Conservation (phyloP, 2,113 vertebrate genomes). For the Serilophus lunatus region DNA sequence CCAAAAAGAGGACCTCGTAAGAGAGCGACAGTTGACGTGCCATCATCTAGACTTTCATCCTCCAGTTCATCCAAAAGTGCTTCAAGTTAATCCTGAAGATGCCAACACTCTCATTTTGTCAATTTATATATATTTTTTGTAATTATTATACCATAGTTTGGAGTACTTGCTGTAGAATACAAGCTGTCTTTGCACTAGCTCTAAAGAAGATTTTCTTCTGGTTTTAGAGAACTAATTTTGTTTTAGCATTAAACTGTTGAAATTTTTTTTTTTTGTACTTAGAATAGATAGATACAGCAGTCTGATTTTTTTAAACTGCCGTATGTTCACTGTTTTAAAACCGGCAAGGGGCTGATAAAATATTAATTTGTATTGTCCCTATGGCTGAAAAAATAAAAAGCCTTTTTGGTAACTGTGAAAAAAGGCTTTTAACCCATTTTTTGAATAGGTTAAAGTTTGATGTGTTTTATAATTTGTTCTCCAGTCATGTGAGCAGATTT, state of each 20-base stretch:
- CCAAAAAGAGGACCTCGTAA: constrained; percentile 94
- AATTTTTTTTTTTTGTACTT: constrained; percentile 81
- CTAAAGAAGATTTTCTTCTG: constrained; percentile 94
- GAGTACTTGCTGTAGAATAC: constrained; percentile 90
- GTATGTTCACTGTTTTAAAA: constrained; percentile 81
- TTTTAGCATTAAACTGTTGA: constrained; percentile 94
- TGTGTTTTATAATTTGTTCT: constrained; percentile 81
- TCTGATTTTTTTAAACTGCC: constrained; percentile 78
- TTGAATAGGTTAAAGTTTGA: constrained; percentile 80
- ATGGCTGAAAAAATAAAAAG: constrained; percentile 69
- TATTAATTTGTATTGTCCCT: constrained; percentile 75
- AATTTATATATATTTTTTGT: constrained; percentile 80
- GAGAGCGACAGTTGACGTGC: constrained; percentile 89
- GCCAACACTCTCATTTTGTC: constrained; percentile 74
- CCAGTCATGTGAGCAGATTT: constrained; percentile 79
- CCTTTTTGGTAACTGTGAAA: constrained; percentile 76
- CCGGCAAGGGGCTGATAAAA: constrained; percentile 73
- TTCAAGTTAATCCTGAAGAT: constrained; percentile 84
- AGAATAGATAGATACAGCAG: constrained; percentile 80
- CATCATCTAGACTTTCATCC: constrained; percentile 87
- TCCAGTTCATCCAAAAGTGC: constrained; percentile 87
- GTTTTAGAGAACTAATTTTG: constrained; percentile 87
- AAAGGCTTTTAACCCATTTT: constrained; percentile 81
- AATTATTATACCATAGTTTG: constrained; percentile 89
- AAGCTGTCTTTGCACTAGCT: constrained; percentile 99